Conservation (phyloP, 1,140 invertebrate genomes). For the Drosophila equinoxialis region DNA sequence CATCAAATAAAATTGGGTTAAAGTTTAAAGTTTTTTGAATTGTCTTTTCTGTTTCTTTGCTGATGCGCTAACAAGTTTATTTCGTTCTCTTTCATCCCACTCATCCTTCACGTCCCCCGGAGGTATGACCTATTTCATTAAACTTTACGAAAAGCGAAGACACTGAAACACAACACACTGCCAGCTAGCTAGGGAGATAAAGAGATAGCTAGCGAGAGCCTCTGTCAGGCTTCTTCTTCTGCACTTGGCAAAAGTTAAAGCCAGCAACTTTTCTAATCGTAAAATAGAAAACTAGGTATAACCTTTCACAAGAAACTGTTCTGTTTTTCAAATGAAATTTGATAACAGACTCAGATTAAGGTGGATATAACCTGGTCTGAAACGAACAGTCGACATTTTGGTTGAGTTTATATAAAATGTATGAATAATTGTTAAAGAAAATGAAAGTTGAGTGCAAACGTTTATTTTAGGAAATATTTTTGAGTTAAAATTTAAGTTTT, state of each 20-base stretch:
- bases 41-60: conserved; percentile 27
- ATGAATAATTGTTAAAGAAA: no score
- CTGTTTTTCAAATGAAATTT: no score
- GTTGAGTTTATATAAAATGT: no score
- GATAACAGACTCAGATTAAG: no score
- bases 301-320: no score
- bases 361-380: no score
- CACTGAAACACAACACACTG: conserved; percentile 24
- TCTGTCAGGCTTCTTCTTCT: background rate
- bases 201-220: conserved; percentile 3
- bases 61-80: conserved; percentile 59
- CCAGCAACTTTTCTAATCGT: background rate
- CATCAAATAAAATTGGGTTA: conserved; percentile 11
- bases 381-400: no score
- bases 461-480: no score
- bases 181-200: background rate
- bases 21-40: conserved; percentile 16
- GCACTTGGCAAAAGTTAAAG: conserved; percentile 4
- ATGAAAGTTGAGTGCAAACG: no score
- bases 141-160: conserved; percentile 54
- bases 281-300: no score
- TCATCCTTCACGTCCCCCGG: conserved; percentile 23
- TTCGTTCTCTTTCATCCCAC: conserved; percentile 8
- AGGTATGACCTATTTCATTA: conserved; percentile 61
- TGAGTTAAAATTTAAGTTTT: no score